Evolutionary conservation across 2,888 invertebrate genomes (phyloP).

Genomic region (Hipparchia semele): DNA sequence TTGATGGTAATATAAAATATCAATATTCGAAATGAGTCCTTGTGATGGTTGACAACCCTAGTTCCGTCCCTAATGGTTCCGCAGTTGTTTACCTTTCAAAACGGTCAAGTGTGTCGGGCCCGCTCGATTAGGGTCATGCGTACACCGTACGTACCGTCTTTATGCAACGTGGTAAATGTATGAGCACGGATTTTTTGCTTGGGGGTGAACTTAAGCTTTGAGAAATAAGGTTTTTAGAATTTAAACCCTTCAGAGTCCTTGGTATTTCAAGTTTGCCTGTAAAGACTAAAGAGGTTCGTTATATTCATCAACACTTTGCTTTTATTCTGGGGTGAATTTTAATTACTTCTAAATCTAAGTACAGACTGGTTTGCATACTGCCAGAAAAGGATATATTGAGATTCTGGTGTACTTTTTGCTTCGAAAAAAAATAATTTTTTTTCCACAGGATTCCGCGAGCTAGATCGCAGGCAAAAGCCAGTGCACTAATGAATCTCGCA

Average conservation of each 20-base stretch:
- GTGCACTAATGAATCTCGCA: too few species aligned
- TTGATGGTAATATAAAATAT: neutral
- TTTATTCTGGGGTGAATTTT: neutral
- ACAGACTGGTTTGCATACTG: neutral
- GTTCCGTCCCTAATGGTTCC: conserved; percentile 23
- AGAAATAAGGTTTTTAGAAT: conserved; percentile 24
- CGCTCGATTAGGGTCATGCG: conserved; percentile 38
- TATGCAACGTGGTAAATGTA: conserved; percentile 36
- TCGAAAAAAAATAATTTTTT: too few species aligned
- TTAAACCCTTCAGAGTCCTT: conserved; percentile 17
- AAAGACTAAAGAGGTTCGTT: neutral
- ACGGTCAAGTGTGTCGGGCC: conserved; percentile 37
- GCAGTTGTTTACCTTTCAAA: conserved; percentile 39
- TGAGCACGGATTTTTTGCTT: conserved; percentile 24
- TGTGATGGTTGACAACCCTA: conserved; percentile 11
- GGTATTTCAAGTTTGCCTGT: neutral
- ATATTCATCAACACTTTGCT: neutral
- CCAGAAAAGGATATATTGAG: neutral
- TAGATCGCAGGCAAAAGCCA: too few species aligned
- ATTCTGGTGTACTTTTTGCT: neutral
- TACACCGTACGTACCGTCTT: conserved; percentile 25
- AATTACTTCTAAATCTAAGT: neutral
- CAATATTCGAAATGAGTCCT: neutral
- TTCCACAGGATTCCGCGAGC: too few species aligned
- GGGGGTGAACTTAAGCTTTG: conserved; percentile 11